Evolutionary conservation across 2,113 vertebrate genomes (phyloP), one percentile per base, ranked within the genome.

Genomic region (Cebidichthys violaceus): DNA sequence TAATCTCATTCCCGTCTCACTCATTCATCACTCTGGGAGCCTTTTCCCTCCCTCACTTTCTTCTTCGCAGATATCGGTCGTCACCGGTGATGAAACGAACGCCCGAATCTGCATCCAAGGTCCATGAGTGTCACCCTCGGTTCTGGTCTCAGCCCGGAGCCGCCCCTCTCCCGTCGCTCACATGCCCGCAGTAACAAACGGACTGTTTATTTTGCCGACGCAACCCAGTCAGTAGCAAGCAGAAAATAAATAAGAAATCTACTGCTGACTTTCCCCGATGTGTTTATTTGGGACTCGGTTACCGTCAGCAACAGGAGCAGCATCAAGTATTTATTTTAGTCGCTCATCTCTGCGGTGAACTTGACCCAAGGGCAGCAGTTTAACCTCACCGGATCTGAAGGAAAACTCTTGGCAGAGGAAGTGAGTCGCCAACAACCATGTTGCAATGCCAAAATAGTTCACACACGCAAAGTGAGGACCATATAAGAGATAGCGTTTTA

Each of bases 11-110:
- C 59, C 39, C 62, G 73, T 88, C 82, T 90, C 73, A 60, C 83
- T 78, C 88, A 80, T 94, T 94, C 91, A 90, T 94, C 90, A 92
- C 65, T 11, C 47, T 3, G 64, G 74, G 41, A 68, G 67, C 9
- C n/a, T 75, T 75, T 45, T 52, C 22, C 74, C 57, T 57, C 65
- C 29, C 73, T 64, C 59, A 18, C 59, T 76, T 52, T 80, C 75
- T 24, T 69, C 54, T 37, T 4, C 62, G 15, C 66, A 35, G 55
- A 74, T 67, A 70, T 80, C 71, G 45, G 52, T 75, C 29, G 57
- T 59, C 24, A 47, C 41, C 68, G 43, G 8, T 64, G 66, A 78
- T 76, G 54, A 73, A 61, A 75, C 59, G 57, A 85, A 37, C 50
- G 60, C 27, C 68, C 81, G n/a, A 45, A 57, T 45, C 59, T 62